Evolutionary conservation across 2,113 vertebrate genomes (phyloP).

Genomic region (Mystacornis crossleyi): DNA sequence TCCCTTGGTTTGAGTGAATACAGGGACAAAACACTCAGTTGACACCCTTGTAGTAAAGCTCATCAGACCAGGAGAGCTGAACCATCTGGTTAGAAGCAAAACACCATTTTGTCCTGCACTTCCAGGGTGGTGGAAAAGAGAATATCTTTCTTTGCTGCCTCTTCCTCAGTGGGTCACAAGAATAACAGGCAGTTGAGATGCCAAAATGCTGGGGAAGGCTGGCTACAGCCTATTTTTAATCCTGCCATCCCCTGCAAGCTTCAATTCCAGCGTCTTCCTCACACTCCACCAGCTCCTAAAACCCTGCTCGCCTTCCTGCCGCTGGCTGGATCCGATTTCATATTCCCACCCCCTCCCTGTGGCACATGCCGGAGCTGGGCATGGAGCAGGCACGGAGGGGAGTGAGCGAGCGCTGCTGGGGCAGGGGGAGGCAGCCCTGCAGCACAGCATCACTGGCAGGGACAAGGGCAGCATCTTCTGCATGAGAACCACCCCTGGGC

Average conservation of each 20-base stretch:
- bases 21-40: background rate
- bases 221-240: constrained; percentile 15
- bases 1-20: background rate
- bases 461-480: background rate
- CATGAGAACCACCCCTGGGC: background rate
- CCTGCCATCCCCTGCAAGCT: background rate
- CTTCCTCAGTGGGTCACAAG: background rate
- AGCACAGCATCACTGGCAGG: background rate
- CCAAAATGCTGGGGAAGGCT: background rate
- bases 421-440: background rate
- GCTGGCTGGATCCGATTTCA: rapidly evolving
- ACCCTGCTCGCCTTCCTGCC: rapidly evolving
- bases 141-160: background rate
- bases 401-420: background rate
- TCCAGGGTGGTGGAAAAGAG: background rate
- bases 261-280: background rate
- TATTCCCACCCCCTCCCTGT: background rate
- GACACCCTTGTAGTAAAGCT: background rate
- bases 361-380: background rate
- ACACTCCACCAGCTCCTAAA: background rate
- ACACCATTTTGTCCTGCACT: background rate
- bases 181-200: background rate
- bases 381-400: rapidly evolving
- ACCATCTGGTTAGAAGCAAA: background rate
- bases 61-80: background rate